Evolutionary conservation across 2,113 vertebrate species (phyloP).

Genomic region (Syrrhaptes paradoxus): DNA sequence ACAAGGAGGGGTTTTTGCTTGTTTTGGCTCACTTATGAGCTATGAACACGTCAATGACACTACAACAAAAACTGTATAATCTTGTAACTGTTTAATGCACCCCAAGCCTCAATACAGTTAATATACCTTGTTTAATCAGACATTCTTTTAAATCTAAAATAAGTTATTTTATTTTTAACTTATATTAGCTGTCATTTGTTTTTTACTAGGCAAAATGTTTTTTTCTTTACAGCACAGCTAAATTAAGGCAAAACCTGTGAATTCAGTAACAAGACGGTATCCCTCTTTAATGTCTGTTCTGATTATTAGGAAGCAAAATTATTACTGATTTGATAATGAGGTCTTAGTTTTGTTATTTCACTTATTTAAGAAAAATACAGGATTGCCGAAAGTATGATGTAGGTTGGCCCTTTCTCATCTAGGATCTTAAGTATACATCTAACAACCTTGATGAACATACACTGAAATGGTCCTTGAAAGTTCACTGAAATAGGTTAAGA

Average conservation of each 20-base stretch:
- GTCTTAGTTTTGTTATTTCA: neutral
- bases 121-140: neutral
- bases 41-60: slow-evolving; percentile 7
- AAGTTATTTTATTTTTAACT: neutral
- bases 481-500: neutral
- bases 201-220: neutral
- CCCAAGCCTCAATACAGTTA: neutral
- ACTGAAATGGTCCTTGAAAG: neutral
- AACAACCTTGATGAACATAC: neutral
- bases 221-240: neutral
- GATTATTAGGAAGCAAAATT: neutral
- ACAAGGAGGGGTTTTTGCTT: neutral
- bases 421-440: neutral
- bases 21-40: slow-evolving; percentile 6
- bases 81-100: neutral
- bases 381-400: neutral
- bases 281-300: neutral
- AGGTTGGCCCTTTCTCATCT: neutral
- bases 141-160: neutral
- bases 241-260: neutral
- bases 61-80: neutral
- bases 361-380: neutral
- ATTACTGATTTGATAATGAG: neutral
- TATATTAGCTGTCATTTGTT: neutral
- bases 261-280: neutral